Evolutionary conservation across 2,113 vertebrate species (phyloP), one percentile per base, ranked within the genome.

Genomic region (Ciconia boyciana): DNA sequence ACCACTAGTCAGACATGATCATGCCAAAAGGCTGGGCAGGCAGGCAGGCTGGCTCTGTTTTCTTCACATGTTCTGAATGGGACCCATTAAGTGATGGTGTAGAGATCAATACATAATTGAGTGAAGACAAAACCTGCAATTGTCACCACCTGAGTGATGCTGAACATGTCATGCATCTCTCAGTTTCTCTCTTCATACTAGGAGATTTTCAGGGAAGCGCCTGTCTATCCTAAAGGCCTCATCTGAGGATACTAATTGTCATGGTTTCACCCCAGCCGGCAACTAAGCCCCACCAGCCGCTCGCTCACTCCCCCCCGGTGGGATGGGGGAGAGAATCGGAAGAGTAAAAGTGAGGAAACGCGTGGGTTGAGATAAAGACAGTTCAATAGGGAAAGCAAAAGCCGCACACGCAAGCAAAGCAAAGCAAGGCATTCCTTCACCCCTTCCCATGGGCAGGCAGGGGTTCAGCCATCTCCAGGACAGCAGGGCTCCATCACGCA

Each of bases 31-130:
- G 65, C 46, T 25, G 54, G 49, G 32, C 55, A 58, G 55, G 75
- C 74, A 43, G 41, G 11, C 54, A 25, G 31, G 39, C 29, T 22
- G 31, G 39, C 29, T 22, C 76, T 15, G 22, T 19, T 43, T 54
- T 49, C 72, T 58, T 62, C 16, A 16, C 18, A 2, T 29, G 5
- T 21, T 28, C 61, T 13, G 31, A 26, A 43, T 4, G 41, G 66
- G 58, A 62, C 39, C 16, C 18, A 52, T 9, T n/a, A 48, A 22
- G 25, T 4, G 49, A 25, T 10, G 41, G 55, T 5, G 44, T 16
- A 28, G 68, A 52, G 66, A 46, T 24, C 1, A 5, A n/a, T 5
- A 39, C 28, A 1, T 8, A 12, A 32, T 1, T 3, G 31, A 44
- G 22, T 2, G 7, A 28, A 76, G 46, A 26, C 58, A 89, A 70